Conservation (phyloP, 2,113 vertebrate species). For the Polypterus bichir region DNA sequence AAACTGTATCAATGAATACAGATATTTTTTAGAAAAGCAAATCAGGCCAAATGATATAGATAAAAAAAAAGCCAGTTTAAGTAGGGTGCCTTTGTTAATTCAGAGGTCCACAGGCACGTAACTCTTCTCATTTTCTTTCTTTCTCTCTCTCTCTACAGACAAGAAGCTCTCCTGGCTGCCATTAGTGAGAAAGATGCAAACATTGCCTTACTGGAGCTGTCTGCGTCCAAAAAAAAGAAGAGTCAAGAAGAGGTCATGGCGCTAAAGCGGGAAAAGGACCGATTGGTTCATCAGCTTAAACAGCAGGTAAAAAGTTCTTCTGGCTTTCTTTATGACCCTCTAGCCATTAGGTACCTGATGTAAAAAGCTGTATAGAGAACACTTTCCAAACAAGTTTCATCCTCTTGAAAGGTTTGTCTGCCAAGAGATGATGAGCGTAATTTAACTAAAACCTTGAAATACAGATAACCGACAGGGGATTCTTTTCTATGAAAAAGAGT, state of each 20-base stretch:
- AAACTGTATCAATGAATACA: slow-evolving; percentile 2
- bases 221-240: slow-evolving; percentile 97
- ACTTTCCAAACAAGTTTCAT: slow-evolving; percentile 11
- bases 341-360: not conserved
- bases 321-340: slow-evolving; percentile 1
- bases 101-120: not conserved
- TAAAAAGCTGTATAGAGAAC: not conserved
- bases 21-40: not conserved
- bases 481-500: slow-evolving; percentile 4
- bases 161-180: slow-evolving; percentile 91
- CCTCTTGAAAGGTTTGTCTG: slow-evolving; percentile 5
- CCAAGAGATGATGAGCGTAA: slow-evolving; percentile 1
- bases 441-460: slow-evolving; percentile 8
- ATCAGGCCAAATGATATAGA: not conserved
- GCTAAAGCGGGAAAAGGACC: slow-evolving; percentile 90
- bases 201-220: slow-evolving; percentile 92
- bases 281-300: slow-evolving; percentile 93
- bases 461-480: slow-evolving; percentile 11
- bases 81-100: not conserved
- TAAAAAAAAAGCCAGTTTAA: not conserved
- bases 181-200: slow-evolving; percentile 99
- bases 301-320: slow-evolving; percentile 68
- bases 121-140: slow-evolving; percentile 7
- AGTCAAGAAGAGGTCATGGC: slow-evolving; percentile 92
- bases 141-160: slow-evolving; percentile 49